Evolutionary conservation across 2,888 invertebrate species (phyloP), one percentile per base, ranked within the genome.

Genomic region (Zonitis immaculata): DNA sequence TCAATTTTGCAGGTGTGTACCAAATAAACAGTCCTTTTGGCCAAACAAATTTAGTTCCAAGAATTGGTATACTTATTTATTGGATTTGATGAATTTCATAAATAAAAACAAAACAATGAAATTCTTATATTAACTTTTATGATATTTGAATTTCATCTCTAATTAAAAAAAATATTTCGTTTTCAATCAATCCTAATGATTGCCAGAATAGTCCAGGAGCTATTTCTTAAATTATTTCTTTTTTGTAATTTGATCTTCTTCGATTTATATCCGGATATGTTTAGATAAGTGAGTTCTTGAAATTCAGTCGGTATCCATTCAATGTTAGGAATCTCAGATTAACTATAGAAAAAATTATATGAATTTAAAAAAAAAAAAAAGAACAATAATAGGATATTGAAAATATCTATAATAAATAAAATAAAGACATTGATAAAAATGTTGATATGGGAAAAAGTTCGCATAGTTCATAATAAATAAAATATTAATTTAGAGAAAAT

Each of bases 161-260:
- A 35, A 11, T 44, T 39, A 7, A 42, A 12, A 66, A 12, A 6
- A 55, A 77, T 46, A 75, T 73, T 60, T 78, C 78, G 61, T 81
- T 80, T 64, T 84, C 82, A 5, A 76, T 64, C 42, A 83, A 78
- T 0, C 78, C 76, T 0, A 82, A 75, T 8, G 74, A 76, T 59
- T 78, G 77, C 83, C 83, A 83, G 70, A 84, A 82, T 14, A 77
- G 63, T 43, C 73, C 76, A 6, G 80, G 73, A 0, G 81, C 82
- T 56, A 82, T 77, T 65, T 82, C 78, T 0, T 68, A 61, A 52
- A 70, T 72, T 7, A 70, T 65, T n/a, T n/a, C n/a, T n/a, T n/a
- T n/a, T n/a, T 42, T 75, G 76, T 76, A 83, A 78, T 22, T 72
- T 65, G 25, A 67, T 64, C 27, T 75, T 67, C 7, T 72, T 73